These are phyloP conservation scores for Aphodius granarius DNA, from an alignment of 2,888 invertebrate genomes.

Conservation along the genomic window DNA sequence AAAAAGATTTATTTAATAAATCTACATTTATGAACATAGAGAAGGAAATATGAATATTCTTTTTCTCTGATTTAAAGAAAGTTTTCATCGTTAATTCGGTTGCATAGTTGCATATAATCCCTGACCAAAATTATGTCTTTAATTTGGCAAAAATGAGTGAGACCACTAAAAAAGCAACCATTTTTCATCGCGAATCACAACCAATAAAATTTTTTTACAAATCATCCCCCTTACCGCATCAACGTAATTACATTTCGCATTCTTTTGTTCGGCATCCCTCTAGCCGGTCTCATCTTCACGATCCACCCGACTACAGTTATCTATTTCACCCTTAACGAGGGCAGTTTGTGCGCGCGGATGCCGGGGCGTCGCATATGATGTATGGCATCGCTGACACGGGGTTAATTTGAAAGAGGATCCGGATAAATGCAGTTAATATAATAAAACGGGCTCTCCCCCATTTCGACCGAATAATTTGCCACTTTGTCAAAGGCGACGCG, in stretches of 20 bases:
- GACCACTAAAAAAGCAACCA: no score
- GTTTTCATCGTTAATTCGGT: no score
- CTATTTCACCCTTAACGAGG: neutral
- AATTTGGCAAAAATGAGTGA: no score
- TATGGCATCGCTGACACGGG: slow-evolving; percentile 30
- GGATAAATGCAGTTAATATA: slow-evolving; percentile 51
- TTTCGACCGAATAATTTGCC: slow-evolving; percentile 42
- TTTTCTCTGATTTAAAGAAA: no score
- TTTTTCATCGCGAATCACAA: no score
- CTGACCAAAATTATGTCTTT: no score
- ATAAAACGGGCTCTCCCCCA: slow-evolving; percentile 36
- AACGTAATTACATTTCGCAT: neutral
- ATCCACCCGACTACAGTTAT: neutral
- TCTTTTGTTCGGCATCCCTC: neutral
- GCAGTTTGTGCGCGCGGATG: slow-evolving; percentile 34
- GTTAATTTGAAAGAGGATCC: slow-evolving; percentile 51
- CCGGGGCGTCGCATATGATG: slow-evolving; percentile 47
- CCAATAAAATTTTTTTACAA: no score
- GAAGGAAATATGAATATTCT: no score
- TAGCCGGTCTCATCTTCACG: neutral
- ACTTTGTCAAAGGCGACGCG: slow-evolving; percentile 41
- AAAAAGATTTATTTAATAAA: no score
- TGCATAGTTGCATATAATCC: no score
- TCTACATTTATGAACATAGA: no score
- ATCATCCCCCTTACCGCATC: neutral